Evolutionary conservation across 2,113 vertebrate genomes (phyloP).

Genomic region (Trogon melanurus): DNA sequence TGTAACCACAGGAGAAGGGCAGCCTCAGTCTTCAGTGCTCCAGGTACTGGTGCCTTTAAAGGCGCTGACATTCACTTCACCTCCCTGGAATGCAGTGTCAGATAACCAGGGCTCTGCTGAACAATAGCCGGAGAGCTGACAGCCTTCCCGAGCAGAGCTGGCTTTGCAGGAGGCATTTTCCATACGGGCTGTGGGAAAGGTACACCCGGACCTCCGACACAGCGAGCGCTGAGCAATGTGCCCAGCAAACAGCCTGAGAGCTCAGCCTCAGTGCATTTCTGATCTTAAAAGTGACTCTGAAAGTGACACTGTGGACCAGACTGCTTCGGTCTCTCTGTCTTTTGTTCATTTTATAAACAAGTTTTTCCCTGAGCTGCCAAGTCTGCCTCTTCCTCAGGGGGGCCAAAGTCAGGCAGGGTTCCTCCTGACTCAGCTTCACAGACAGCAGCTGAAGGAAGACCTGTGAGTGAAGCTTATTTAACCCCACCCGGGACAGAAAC

Average conservation of each 20-base stretch:
- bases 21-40: neutral
- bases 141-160: neutral
- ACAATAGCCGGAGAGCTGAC: neutral
- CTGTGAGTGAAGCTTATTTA: neutral
- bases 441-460: neutral
- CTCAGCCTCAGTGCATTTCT: neutral
- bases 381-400: neutral
- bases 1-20: neutral
- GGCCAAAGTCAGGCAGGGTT: neutral
- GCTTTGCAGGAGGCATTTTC: neutral
- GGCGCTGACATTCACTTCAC: conserved; percentile 42
- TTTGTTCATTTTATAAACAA: neutral
- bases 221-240: neutral
- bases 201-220: neutral
- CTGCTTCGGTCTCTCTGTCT: neutral
- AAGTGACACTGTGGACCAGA: neutral
- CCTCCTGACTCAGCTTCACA: neutral
- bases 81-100: conserved; percentile 14
- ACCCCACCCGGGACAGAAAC: neutral
- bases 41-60: conserved; percentile 28
- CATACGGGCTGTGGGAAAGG: neutral
- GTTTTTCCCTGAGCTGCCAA: neutral
- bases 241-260: neutral
- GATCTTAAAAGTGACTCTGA: neutral
- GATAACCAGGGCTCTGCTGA: neutral